These are phyloP conservation scores for Chaetoderma sp. DNA, from an alignment of 2,888 invertebrate genomes.

Conservation along the genomic window DNA sequence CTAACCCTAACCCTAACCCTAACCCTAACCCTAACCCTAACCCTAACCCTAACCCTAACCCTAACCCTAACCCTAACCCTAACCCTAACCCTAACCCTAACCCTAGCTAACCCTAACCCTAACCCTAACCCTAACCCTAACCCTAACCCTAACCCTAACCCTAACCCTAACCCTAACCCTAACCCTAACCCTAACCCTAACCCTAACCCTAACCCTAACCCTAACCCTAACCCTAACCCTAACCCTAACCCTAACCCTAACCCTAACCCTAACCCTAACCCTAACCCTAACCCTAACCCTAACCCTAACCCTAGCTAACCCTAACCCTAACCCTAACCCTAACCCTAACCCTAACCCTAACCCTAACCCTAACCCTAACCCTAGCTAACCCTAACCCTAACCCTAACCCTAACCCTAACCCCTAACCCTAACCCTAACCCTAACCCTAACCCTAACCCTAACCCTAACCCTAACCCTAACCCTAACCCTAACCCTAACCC, in stretches of 20 bases:
- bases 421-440: too few relatives aligned
- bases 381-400: too few relatives aligned
- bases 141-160: conserved; percentile 8
- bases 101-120: too few relatives aligned
- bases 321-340: too few relatives aligned
- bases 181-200: conserved; percentile 22
- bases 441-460: conserved; percentile 19
- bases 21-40: conserved; percentile 26
- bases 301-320: too few relatives aligned
- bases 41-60: conserved; percentile 25
- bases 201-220: conserved; percentile 23
- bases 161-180: conserved; percentile 11
- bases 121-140: too few relatives aligned
- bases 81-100: too few relatives aligned
- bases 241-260: conserved; percentile 18
- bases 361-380: conserved; percentile 21
- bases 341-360: too few relatives aligned
- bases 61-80: conserved; percentile 27
- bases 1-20: conserved; percentile 18
- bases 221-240: conserved; percentile 26
- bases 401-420: too few relatives aligned
- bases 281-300: neutral
- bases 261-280: neutral
- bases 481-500: conserved; percentile 14
- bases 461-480: conserved; percentile 17